phyloP scores from a whole-genome alignment of 2,113 vertebrate genomes.

The Holacanthus passer region DNA sequence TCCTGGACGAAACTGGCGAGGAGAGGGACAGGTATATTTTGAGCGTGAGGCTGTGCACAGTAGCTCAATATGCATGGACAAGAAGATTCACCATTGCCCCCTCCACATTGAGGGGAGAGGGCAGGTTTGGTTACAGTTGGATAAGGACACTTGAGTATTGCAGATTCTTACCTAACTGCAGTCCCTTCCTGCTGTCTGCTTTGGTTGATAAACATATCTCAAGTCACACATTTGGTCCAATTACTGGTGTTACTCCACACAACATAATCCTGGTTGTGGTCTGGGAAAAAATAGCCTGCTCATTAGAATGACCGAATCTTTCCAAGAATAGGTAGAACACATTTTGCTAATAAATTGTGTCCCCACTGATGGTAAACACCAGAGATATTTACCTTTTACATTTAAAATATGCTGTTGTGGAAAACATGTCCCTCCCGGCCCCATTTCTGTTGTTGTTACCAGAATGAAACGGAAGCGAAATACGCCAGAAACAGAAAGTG shows the following conservation, averaged over 20 bases:
- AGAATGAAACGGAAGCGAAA: slow-evolving; percentile 58
- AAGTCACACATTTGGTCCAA: not conserved
- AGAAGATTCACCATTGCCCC: no score
- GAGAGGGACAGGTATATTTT: slow-evolving; percentile 93
- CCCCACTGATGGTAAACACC: not conserved
- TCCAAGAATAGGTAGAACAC: no score
- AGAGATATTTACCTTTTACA: not conserved
- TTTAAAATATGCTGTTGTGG: not conserved
- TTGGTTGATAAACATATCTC: not conserved
- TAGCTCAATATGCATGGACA: not conserved
- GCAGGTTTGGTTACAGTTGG: not conserved
- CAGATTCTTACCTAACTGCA: not conserved
- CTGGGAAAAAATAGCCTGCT: not conserved
- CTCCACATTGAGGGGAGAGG: no score
- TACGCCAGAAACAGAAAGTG: slow-evolving; percentile 66
- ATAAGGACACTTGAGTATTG: not conserved
- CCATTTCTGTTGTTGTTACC: slow-evolving; percentile 27
- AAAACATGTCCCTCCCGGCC: not conserved
- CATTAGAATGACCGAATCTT: not conserved
- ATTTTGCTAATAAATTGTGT: not conserved
- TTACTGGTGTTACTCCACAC: not conserved
- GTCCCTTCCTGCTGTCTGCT: not conserved
- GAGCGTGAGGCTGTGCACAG: not conserved
- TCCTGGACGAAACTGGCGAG: slow-evolving; percentile 98
- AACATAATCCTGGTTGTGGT: slow-evolving; percentile 1